These are phyloP conservation scores for Musca domestica DNA, from an alignment of 1,140 invertebrate species.

Conservation along the genomic window DNA sequence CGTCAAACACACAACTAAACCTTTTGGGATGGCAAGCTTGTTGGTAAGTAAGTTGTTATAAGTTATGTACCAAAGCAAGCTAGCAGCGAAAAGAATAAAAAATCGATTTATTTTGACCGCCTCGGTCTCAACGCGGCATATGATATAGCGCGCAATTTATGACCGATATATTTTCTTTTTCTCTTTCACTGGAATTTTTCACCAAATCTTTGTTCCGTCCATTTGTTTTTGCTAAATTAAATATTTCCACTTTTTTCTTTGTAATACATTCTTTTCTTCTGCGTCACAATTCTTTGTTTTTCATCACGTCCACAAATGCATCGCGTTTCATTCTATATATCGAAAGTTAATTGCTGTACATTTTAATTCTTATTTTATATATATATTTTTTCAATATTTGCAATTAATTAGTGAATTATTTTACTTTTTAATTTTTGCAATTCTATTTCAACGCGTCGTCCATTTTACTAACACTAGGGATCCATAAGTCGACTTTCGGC, in stretches of 20 bases:
- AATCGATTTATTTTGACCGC: conserved; percentile 11
- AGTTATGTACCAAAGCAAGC: not conserved
- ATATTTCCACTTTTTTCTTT: conserved; percentile 13
- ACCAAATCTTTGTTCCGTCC: not conserved
- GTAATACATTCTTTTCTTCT: conserved; percentile 16
- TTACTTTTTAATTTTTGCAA: conserved; percentile 16
- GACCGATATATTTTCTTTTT: conserved; percentile 5
- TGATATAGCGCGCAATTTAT: conserved; percentile 7
- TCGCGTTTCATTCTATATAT: not conserved
- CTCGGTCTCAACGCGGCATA: not conserved
- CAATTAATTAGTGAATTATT: conserved; percentile 9
- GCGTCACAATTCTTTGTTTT: conserved; percentile 6
- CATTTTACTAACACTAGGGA: conserved; percentile 11
- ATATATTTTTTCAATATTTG: not conserved
- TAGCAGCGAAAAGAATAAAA: not conserved
- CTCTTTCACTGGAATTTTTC: not conserved
- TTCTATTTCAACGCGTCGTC: conserved; percentile 13
- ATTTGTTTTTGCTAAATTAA: conserved; percentile 1
- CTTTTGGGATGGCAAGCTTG: no score
- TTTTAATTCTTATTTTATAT: not conserved
- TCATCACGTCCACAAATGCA: no score
- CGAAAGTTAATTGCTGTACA: not conserved
- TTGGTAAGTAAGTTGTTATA: not conserved
- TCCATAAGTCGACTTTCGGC: no score
- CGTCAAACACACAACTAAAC: no score